Evolutionary conservation across 2,888 invertebrate genomes (phyloP).

Genomic region (Tachina lurida): DNA sequence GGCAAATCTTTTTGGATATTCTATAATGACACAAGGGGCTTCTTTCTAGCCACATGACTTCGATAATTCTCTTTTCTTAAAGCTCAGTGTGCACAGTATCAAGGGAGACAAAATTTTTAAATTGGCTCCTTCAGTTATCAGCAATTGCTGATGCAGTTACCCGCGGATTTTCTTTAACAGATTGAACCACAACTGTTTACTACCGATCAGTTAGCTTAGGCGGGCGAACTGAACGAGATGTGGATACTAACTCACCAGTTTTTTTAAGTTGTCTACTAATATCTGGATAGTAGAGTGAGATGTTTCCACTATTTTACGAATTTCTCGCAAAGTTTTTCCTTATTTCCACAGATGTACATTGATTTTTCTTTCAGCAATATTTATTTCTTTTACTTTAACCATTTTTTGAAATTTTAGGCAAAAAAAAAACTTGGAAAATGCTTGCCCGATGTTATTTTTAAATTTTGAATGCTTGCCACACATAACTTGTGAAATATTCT

Average conservation of each 20-base stretch:
- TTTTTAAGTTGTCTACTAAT: conserved; percentile 1
- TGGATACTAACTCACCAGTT: not conserved
- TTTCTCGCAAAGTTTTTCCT: conserved; percentile 47
- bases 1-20: not conserved
- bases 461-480: not conserved
- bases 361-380: conserved; percentile 22
- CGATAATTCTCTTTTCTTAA: conserved; percentile 9
- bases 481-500: not conserved
- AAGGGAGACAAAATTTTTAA: not conserved
- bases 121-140: conserved; percentile 5
- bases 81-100: conserved; percentile 13
- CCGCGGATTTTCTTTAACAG: conserved; percentile 4
- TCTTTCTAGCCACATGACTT: conserved; percentile 5
- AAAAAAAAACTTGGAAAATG: not conserved
- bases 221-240: too few relatives aligned
- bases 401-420: not conserved
- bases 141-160: not conserved
- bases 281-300: conserved; percentile 28
- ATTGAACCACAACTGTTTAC: conserved; percentile 10
- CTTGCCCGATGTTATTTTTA: not conserved
- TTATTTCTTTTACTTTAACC: conserved; percentile 15
- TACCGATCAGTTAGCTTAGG: not conserved
- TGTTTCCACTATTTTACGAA: conserved; percentile 41
- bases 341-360: conserved; percentile 40
- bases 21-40: conserved; percentile 3